Percentiles rank a stretch among this genome's conserved stretches.
These are phyloP conservation scores for Solenopsis fugax DNA, from an alignment of 1,140 invertebrate species.

Conservation along the genomic window DNA sequence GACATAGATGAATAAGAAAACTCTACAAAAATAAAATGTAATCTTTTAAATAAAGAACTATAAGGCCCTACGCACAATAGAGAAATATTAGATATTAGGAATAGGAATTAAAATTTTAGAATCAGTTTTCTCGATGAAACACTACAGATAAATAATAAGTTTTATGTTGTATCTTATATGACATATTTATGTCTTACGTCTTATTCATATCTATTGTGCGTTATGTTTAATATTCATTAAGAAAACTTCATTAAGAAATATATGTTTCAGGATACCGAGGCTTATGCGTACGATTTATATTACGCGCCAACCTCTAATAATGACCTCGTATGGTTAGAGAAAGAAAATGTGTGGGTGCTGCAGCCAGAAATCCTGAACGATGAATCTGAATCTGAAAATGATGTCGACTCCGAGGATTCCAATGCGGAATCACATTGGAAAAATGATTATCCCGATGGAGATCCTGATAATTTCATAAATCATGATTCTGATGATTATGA, in stretches of 20 bases:
- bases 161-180: no score
- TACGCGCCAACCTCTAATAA: slow-evolving; percentile 74
- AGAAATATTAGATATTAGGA: no score
- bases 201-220: no score
- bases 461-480: slow-evolving; percentile 78
- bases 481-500: slow-evolving; percentile 80
- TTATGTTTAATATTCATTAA: no score
- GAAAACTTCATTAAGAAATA: no score
- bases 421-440: slow-evolving; percentile 87
- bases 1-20: neutral
- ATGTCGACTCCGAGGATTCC: slow-evolving; percentile 85
- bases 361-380: neutral
- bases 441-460: slow-evolving; percentile 87
- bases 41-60: neutral
- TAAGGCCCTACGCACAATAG: no score
- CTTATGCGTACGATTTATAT: slow-evolving; percentile 84
- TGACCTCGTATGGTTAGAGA: slow-evolving; percentile 64
- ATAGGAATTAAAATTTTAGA: no score
- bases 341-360: slow-evolving; percentile 70
- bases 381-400: slow-evolving; percentile 54
- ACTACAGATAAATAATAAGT: no score
- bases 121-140: no score
- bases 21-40: neutral
- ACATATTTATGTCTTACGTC: no score
- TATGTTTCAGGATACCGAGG: slow-evolving; percentile 68